phyloP scores from a whole-genome alignment of 2,888 invertebrate species.

The Drosophila flavopinicola region DNA sequence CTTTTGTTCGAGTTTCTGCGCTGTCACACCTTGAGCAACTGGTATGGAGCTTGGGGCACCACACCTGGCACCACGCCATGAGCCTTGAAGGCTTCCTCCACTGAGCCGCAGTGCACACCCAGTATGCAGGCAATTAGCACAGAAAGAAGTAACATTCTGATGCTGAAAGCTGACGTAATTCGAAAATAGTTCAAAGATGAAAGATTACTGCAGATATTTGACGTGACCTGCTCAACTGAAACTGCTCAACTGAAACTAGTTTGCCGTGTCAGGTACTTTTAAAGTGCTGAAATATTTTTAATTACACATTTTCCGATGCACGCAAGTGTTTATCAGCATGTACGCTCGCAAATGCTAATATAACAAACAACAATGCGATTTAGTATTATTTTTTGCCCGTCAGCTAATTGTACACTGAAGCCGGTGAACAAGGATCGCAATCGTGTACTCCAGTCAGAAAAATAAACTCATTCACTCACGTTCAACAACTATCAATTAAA shows the following conservation, averaged over 20 bases:
- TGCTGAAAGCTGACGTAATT: conserved; percentile 11
- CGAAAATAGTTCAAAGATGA: background rate
- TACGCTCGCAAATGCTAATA: background rate
- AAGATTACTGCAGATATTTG: background rate
- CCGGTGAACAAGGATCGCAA: no score
- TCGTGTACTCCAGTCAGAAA: no score
- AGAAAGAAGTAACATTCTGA: conserved; percentile 33
- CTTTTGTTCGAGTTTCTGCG: background rate
- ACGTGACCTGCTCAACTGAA: conserved; percentile 20
- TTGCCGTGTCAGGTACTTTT: conserved; percentile 37
- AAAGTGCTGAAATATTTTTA: conserved; percentile 30
- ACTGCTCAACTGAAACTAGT: conserved; percentile 60
- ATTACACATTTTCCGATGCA: conserved; percentile 5
- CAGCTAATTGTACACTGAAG: conserved; percentile 84
- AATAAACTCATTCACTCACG: background rate
- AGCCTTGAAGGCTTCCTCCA: conserved; percentile 87
- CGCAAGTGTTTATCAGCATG: conserved; percentile 3
- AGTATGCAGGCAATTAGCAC: conserved; percentile 31
- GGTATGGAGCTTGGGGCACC: conserved; percentile 53
- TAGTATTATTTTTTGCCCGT: conserved; percentile 86
- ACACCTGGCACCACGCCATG: conserved; percentile 73
- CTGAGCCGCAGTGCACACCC: conserved; percentile 28
- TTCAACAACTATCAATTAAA: conserved; percentile 4
- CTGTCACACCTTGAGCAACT: conserved; percentile 56
- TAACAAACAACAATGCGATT: no score